Base-by-base conservation (phyloP, 2,888 invertebrate genomes). In the Chrysodeixis includens region DNA sequence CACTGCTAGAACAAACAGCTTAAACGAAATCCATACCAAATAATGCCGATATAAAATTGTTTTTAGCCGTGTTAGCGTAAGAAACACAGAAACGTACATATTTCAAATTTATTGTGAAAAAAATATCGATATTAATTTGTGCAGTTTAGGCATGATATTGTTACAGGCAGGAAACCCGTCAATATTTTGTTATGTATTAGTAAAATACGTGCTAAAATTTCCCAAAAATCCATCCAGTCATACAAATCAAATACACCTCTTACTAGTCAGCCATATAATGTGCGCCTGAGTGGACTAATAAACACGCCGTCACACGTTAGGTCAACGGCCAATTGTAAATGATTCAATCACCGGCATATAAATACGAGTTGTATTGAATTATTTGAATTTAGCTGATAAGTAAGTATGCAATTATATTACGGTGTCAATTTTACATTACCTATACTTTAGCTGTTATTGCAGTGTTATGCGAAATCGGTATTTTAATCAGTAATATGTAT, bases 321-420 rank as follows among this genome's bases (percentile, higher is more conserved):
- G 83, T 84, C 87, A 83, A 78, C 66, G 63, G 69, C 65, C 86
- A 85, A 84, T 83, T 81, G 76, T 62, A 66, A 52, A 77, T 85
- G 77, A 86, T 84, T 84, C 62, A 79, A 84, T 82, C 69, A 77
- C 57, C 62, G 53, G 54, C 63, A 51, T 64, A 60, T 49, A n/a
- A n/a, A n/a, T n/a, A 74, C 67, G 66, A 69, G 61, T 68, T 66
- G 55, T 73, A 78, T 85, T 82, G 57, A 74, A 76, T 81, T 79
- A 71, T 77, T 85, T 82, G 57, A 74, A 76, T 81, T 79, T 62
- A 65, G 75, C 76, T 82, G 82, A 83, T 82, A 75, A 70, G 59
- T 66, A 44, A 58, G 66, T 72, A 66, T 70, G 53, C 62, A 73
- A 79, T 69, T 52, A 62, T 63, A 56, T 57, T 67, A 58, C 35